Evolutionary conservation across 2,888 invertebrate species (phyloP).

Genomic region (Megaustenia siamemsis): DNA sequence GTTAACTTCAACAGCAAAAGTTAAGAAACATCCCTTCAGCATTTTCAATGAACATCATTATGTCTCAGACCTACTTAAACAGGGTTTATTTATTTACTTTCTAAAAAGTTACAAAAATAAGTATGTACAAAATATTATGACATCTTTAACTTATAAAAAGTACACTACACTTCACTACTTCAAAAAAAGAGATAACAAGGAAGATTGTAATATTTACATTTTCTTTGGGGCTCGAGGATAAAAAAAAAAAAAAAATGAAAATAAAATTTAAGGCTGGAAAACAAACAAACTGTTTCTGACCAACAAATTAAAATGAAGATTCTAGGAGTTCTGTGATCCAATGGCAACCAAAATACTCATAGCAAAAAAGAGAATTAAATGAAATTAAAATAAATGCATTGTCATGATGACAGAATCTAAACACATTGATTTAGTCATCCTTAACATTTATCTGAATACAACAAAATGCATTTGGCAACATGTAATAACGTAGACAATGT

Average conservation of each 20-base stretch:
- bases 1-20: background rate
- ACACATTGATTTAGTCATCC: background rate
- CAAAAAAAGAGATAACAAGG: background rate
- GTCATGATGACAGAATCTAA: background rate
- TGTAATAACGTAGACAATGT: background rate
- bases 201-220: background rate
- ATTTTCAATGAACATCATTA: conserved; percentile 27
- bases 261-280: background rate
- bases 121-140: conserved; percentile 51
- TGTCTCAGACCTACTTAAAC: background rate
- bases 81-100: background rate
- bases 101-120: conserved; percentile 21
- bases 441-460: background rate
- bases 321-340: conserved; percentile 11
- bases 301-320: background rate
- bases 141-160: conserved; percentile 7
- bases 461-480: background rate
- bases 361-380: no score
- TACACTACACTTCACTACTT: background rate
- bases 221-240: background rate
- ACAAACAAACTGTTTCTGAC: background rate
- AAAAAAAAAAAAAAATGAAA: no score
- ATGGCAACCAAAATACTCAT: background rate
- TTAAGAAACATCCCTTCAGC: conserved; percentile 23
- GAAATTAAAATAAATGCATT: conserved; percentile 35